Evolutionary conservation across 2,888 invertebrate genomes (phyloP).

Genomic region (Eumacrocentrus americanus): DNA sequence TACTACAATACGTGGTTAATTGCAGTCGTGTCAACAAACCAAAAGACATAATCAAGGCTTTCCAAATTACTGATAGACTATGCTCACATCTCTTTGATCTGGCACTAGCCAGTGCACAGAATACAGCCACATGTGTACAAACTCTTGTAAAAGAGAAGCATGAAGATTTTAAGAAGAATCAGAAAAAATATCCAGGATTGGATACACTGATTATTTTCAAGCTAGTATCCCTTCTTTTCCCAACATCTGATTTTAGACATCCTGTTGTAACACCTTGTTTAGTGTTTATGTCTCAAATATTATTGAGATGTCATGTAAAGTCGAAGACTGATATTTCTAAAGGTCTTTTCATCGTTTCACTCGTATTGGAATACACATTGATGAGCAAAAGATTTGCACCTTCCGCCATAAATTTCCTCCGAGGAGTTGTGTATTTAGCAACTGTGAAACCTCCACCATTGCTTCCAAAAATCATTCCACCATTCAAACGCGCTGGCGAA

Average conservation of each 20-base stretch:
- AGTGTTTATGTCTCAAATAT: conserved; percentile 82
- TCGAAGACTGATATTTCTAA: conserved; percentile 73
- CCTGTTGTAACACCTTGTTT: conserved; percentile 71
- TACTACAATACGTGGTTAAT: conserved; percentile 77
- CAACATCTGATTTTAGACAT: conserved; percentile 89
- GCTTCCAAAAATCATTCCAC: conserved; percentile 70
- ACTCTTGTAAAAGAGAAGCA: conserved; percentile 78
- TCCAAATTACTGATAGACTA: conserved; percentile 67
- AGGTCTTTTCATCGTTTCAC: conserved; percentile 77
- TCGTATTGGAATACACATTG: conserved; percentile 78
- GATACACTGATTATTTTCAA: conserved; percentile 83
- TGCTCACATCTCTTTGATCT: conserved; percentile 69
- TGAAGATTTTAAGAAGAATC: conserved; percentile 67
- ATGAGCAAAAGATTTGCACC: conserved; percentile 84
- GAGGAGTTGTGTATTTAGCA: conserved; percentile 76
- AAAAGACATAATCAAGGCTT: conserved; percentile 64
- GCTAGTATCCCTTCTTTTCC: conserved; percentile 79
- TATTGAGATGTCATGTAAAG: conserved; percentile 70
- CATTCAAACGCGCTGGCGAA: conserved; percentile 69
- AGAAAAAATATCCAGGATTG: conserved; percentile 69
- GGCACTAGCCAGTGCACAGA: conserved; percentile 73
- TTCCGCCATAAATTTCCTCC: conserved; percentile 78
- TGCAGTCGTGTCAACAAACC: conserved; percentile 60
- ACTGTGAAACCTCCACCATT: conserved; percentile 68
- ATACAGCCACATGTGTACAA: conserved; percentile 71